Evolutionary conservation across 2,888 invertebrate species (phyloP), one percentile per base, ranked within the genome.

Genomic region (Laspeyria flexula): DNA sequence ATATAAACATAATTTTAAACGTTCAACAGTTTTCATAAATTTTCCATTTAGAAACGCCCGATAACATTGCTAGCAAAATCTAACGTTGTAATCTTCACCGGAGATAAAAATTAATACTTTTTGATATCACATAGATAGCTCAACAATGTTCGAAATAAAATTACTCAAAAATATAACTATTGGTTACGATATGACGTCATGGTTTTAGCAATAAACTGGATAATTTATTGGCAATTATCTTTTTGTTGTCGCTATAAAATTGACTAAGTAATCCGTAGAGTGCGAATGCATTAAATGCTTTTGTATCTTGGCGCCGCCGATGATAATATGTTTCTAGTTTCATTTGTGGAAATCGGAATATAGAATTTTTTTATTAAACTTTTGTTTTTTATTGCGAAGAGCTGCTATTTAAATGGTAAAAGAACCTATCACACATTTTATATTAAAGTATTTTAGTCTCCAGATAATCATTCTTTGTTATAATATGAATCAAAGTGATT

Each of bases 61-160:
- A 55, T 71, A 71, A 64, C 64, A 5, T 41, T 37, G 6, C 34
- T 37, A 40, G 27, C 40, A 39, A 58, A 71, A 64, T 61, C 61
- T 70, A 71, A 68, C 59, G 57, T 39, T 42, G 34, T 70, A 70
- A 70, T 71, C 70, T 71, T 57, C 31, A 9, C 6, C 3, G 12
- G 49, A 65, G 65, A 70, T 71, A 68, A 71, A 60, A 64, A 54
- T 30, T 71, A 70, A 68, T 67, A 60, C 65, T 48, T 40, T 18
- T 39, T 55, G 71, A 71, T 71, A 71, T 39, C 52, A 11, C 6
- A 35, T n/a, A 39, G 43, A 50, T 39, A 50, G 43, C n/a, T 18
- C 5, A 21, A 12, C 11, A 3, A 21, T 29, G 31, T 31, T 11
- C n/a, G 31, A 40, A 25, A 34, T 1, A 38, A 59, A 59, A 51